Percentiles rank a stretch among this genome's conserved stretches.
These are phyloP conservation scores for Odontothrips loti DNA, from an alignment of 2,888 invertebrate genomes.

Conservation along the genomic window DNA sequence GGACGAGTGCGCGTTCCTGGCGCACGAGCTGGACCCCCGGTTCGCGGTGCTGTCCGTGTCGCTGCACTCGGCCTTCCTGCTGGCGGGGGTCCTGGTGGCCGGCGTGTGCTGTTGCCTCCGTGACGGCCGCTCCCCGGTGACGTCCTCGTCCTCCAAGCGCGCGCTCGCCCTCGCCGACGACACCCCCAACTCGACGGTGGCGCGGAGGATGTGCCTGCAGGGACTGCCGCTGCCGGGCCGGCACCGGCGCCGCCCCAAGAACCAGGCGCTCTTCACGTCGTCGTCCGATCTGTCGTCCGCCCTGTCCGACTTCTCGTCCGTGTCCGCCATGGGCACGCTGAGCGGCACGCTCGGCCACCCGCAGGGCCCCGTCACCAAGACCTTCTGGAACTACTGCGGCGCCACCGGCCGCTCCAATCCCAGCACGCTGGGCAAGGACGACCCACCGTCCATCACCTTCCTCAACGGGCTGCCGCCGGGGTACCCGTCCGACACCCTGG, in stretches of 20 bases:
- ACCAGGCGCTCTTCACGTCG: conserved; percentile 38
- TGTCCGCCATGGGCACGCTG: conserved; percentile 38
- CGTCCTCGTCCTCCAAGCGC: conserved; percentile 33
- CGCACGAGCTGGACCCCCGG: conserved; percentile 49
- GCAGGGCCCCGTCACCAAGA: conserved; percentile 34
- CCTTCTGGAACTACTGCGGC: conserved; percentile 36
- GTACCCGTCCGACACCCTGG: conserved; percentile 33
- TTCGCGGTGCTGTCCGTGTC: conserved; percentile 52
- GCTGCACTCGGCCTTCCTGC: conserved; percentile 51
- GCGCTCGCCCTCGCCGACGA: conserved; percentile 30
- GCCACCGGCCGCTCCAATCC: conserved; percentile 33
- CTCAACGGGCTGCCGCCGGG: conserved; percentile 36
- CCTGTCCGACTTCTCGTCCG: conserved; percentile 40
- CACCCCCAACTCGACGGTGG: conserved; percentile 9
- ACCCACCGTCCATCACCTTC: conserved; percentile 35
- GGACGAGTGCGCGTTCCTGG: conserved; percentile 49
- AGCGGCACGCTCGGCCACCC: conserved; percentile 35
- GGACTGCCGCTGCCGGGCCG: background rate
- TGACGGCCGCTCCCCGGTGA: conserved; percentile 30
- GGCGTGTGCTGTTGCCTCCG: conserved; percentile 44
- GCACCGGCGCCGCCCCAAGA: conserved; percentile 29
- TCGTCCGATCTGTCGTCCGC: conserved; percentile 40
- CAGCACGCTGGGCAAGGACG: conserved; percentile 35
- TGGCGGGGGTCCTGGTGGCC: conserved; percentile 49
- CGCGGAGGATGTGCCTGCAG: background rate